Conservation (phyloP, 2,113 vertebrate genomes). For the Pomatostomus ruficeps region DNA sequence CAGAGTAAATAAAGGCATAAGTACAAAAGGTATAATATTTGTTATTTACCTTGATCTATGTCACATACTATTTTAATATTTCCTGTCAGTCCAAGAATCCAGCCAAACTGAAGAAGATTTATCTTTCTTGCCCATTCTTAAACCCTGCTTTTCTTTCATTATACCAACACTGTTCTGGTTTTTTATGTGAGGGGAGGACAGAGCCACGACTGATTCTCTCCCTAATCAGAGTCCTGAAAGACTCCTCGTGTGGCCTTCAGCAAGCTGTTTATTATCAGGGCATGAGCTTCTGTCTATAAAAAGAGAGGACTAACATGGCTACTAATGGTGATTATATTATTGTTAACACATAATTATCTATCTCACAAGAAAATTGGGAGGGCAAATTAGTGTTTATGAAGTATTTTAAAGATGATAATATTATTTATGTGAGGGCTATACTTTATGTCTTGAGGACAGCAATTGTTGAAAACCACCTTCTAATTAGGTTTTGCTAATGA, state of each 20-base stretch:
- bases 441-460: neutral
- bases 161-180: neutral
- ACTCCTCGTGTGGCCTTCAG: neutral
- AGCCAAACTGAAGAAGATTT: neutral
- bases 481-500: constrained; percentile 34
- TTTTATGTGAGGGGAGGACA: neutral
- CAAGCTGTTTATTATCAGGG: constrained; percentile 2
- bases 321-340: constrained; percentile 1
- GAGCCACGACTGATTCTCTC: neutral
- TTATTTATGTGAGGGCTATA: neutral
- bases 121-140: neutral
- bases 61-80: neutral
- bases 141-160: constrained; percentile 3
- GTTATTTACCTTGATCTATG: constrained; percentile 1
- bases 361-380: constrained; percentile 3
- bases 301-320: neutral
- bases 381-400: constrained; percentile 26
- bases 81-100: neutral
- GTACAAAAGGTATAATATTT: constrained; percentile 27
- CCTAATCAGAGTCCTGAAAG: neutral
- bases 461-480: neutral
- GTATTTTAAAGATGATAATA: constrained; percentile 3
- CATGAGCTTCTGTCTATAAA: neutral
- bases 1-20: constrained; percentile 45
- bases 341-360: constrained; percentile 31